Conservation (phyloP, 1,140 invertebrate genomes). For the Polypedilum vanderplanki region DNA sequence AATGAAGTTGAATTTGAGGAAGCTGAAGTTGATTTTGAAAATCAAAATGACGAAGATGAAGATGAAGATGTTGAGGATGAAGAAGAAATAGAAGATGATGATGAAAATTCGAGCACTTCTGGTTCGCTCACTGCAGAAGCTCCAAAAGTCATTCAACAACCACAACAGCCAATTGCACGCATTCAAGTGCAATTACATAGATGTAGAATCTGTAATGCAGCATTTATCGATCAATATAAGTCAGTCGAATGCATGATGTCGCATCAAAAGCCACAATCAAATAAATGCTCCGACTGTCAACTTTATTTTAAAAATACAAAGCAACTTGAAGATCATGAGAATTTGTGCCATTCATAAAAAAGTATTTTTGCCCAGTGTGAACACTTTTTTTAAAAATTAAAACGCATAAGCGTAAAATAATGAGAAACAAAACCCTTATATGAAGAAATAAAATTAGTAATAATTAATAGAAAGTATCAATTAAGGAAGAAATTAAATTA, state of each 20-base stretch:
- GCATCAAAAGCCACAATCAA: slow-evolving; percentile 22
- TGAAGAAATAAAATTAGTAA: no score
- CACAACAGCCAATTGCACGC: not conserved
- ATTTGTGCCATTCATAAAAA: slow-evolving; percentile 30
- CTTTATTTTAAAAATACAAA: slow-evolving; percentile 28
- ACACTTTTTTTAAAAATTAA: not conserved
- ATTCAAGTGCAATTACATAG: slow-evolving; percentile 28
- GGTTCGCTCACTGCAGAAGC: slow-evolving; percentile 34
- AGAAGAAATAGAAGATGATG: slow-evolving; percentile 29
- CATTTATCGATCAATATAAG: slow-evolving; percentile 7
- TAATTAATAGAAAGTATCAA: not conserved
- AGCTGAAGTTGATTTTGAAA: not conserved
- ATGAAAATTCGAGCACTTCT: slow-evolving; percentile 31
- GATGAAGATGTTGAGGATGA: slow-evolving; percentile 31
- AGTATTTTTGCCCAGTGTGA: not conserved
- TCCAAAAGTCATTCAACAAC: not conserved
- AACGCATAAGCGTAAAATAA: not conserved
- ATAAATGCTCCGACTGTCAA: slow-evolving; percentile 31
- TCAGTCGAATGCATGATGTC: slow-evolving; percentile 19
- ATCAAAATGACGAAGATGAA: slow-evolving; percentile 28
- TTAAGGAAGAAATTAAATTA: slow-evolving; percentile 19
- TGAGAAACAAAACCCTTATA: no score
- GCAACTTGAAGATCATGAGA: slow-evolving; percentile 30
- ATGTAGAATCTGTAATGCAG: slow-evolving; percentile 5
- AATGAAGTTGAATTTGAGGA: slow-evolving; percentile 11